Percentiles rank a stretch among this genome's conserved stretches.
phyloP scores from a whole-genome alignment of 2,888 invertebrate species.

The Harpalus rufipes region DNA sequence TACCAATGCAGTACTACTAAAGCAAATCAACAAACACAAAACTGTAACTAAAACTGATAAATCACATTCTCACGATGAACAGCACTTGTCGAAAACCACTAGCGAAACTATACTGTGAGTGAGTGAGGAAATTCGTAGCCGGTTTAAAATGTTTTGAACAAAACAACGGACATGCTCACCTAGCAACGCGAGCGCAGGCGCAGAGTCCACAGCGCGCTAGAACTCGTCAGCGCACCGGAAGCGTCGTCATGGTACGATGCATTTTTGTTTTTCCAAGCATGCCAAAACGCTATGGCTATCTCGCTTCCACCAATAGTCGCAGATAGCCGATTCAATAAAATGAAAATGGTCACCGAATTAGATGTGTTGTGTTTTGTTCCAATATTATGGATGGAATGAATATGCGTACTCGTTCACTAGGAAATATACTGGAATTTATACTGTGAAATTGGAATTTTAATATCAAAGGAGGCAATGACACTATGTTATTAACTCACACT shows the following conservation, averaged over 20 bases:
- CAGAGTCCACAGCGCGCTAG: neutral
- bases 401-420: slow-evolving; percentile 35
- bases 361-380: slow-evolving; percentile 54
- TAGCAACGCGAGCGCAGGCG: slow-evolving; percentile 64
- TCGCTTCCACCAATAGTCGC: neutral
- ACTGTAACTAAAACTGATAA: slow-evolving; percentile 39
- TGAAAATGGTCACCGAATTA: slow-evolving; percentile 61
- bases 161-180: slow-evolving; percentile 66
- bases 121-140: slow-evolving; percentile 62
- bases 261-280: slow-evolving; percentile 75
- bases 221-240: slow-evolving; percentile 59
- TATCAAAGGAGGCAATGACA: neutral
- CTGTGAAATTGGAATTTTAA: slow-evolving; percentile 2
- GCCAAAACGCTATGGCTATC: slow-evolving; percentile 70
- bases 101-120: slow-evolving; percentile 60
- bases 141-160: slow-evolving; percentile 65
- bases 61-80: slow-evolving; percentile 53
- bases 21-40: slow-evolving; percentile 45
- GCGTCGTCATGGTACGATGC: slow-evolving; percentile 66
- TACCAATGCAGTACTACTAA: slow-evolving; percentile 53
- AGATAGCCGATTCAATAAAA: slow-evolving; percentile 53
- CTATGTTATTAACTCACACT: neutral
- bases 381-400: slow-evolving; percentile 7
- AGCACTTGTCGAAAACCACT: slow-evolving; percentile 57
- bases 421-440: slow-evolving; percentile 8